A percentile compares a stretch with the other conserved stretches of the same genome.
Evolutionary conservation across 2,113 vertebrate species (phyloP).

Genomic region (Ivindomyrus marchei): DNA sequence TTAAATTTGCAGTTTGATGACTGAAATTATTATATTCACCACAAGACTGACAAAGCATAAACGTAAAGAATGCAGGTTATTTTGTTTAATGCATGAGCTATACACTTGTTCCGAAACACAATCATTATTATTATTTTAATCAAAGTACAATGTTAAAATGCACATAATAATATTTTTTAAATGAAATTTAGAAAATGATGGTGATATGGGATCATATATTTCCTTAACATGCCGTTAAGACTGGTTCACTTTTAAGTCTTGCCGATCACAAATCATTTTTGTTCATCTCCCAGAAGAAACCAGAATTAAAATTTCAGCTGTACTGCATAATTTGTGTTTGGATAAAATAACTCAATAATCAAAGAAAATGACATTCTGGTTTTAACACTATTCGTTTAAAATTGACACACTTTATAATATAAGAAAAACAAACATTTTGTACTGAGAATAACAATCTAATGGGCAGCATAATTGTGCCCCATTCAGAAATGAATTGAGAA

Average conservation of each 20-base stretch:
- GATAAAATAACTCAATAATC: not conserved
- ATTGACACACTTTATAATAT: not conserved
- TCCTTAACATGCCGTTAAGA: not conserved
- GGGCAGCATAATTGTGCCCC: not conserved
- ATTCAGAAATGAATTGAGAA: not conserved
- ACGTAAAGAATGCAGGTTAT: not conserved
- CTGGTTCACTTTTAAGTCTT: not conserved
- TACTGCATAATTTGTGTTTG: not conserved
- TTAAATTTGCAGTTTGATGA: not conserved
- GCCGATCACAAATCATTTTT: not conserved
- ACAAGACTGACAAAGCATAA: not conserved
- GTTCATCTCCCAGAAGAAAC: not conserved
- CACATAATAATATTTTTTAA: not conserved
- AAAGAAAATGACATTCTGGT: not conserved
- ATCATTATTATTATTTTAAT: too few relatives aligned
- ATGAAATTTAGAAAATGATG: not conserved
- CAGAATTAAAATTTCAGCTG: not conserved
- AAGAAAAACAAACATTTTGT: not conserved
- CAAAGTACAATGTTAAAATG: not conserved
- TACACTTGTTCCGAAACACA: not conserved
- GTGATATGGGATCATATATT: not conserved
- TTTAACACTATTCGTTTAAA: not conserved
- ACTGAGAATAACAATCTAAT: not conserved
- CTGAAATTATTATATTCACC: not conserved
- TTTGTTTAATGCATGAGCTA: not conserved